Conservation (phyloP, 1,140 invertebrate species). For the Drosophila tani region DNA sequence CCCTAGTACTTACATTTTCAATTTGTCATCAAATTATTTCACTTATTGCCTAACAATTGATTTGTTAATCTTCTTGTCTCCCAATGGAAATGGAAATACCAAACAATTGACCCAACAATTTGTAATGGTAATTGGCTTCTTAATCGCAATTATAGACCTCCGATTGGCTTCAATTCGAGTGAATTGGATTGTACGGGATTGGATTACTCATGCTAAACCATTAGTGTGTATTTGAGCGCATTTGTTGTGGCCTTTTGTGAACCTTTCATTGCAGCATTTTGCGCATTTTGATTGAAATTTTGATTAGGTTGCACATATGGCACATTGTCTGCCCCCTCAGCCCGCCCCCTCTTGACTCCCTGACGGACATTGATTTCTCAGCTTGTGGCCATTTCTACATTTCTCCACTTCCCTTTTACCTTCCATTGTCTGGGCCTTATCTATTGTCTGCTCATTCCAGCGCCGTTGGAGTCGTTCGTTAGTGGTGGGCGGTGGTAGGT, state of each 20-base stretch:
- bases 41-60: conserved; percentile 44
- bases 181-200: conserved; percentile 17
- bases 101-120: conserved; percentile 34
- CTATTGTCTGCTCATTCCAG: conserved; percentile 38
- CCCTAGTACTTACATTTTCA: not conserved
- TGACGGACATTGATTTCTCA: conserved; percentile 69
- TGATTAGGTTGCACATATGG: conserved; percentile 75
- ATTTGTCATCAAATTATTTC: conserved; percentile 35
- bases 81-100: conserved; percentile 3
- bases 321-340: conserved; percentile 52
- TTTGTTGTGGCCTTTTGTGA: conserved; percentile 51
- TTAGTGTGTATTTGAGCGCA: conserved; percentile 27
- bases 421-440: conserved; percentile 12
- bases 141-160: conserved; percentile 46
- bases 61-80: conserved; percentile 40
- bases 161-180: conserved; percentile 23
- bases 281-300: conserved; percentile 76
- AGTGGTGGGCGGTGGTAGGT: conserved; percentile 1
- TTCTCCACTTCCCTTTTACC: conserved; percentile 29
- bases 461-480: conserved; percentile 20
- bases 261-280: conserved; percentile 56
- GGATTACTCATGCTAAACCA: conserved; percentile 39
- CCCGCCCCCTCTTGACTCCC: not conserved
- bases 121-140: conserved; percentile 46
- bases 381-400: conserved; percentile 52